Evolutionary conservation across 92 coral and sea anemone genomes (phyloP).

Genomic region (Actinernus sp.): DNA sequence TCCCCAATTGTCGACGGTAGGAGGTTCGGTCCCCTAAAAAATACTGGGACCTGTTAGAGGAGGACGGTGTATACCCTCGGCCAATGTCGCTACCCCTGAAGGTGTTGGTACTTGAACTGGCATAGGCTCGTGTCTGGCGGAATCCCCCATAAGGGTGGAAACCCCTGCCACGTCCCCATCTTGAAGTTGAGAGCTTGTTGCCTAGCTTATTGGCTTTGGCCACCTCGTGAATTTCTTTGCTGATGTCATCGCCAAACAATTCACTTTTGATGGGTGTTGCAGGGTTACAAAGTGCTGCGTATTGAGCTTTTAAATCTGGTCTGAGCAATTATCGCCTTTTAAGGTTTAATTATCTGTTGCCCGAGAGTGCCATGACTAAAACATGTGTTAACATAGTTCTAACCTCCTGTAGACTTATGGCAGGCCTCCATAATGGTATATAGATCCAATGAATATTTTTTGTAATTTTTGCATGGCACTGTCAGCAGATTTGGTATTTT

Average conservation of each 20-base stretch:
- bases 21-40: constrained; percentile 46
- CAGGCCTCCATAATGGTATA: too few species aligned
- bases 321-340: constrained; percentile 20
- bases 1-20: not conserved
- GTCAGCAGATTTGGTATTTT: constrained; percentile 25
- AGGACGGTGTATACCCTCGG: constrained; percentile 6
- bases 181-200: constrained; percentile 9
- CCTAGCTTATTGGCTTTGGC: constrained; percentile 48
- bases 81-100: too few species aligned
- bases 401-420: too few species aligned
- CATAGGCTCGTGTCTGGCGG: not conserved
- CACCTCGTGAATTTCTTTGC: constrained; percentile 40
- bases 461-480: constrained; percentile 10
- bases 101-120: not conserved
- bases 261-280: not conserved
- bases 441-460: too few species aligned
- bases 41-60: not conserved
- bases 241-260: constrained; percentile 4
- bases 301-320: constrained; percentile 49
- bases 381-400: constrained; percentile 36
- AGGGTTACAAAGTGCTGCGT: constrained; percentile 2
- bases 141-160: constrained; percentile 33
- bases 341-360: constrained; percentile 42
- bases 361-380: constrained; percentile 23
- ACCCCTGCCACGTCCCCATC: constrained; percentile 12